Conservation (phyloP, 2,113 vertebrate species). For the Chaetura pelagica region DNA sequence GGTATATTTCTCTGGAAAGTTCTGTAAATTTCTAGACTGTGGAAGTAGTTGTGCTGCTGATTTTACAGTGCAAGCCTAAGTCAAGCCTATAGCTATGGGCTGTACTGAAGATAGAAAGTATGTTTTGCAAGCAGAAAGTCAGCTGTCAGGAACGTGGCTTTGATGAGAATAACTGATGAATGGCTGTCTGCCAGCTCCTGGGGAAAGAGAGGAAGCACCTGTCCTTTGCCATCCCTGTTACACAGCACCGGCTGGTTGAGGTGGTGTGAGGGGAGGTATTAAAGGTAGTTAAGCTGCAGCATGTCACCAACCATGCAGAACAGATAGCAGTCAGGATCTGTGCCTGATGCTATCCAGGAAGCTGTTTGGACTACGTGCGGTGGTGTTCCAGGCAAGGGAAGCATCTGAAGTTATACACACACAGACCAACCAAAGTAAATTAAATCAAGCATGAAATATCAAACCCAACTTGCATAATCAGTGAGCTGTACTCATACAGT, state of each 20-base stretch:
- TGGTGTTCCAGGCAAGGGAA: background rate
- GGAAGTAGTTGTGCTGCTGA: background rate
- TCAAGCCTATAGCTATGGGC: background rate
- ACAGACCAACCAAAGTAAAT: background rate
- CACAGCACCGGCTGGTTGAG: accelerated
- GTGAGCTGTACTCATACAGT: no score
- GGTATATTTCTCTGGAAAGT: background rate
- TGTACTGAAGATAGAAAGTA: background rate
- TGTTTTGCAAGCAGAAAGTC: background rate
- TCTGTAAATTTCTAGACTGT: background rate
- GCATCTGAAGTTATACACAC: background rate
- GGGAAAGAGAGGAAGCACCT: background rate
- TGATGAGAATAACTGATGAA: background rate
- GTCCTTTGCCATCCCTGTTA: background rate
- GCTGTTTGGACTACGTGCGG: accelerated
- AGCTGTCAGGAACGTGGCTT: background rate
- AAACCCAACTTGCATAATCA: background rate
- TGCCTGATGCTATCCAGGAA: background rate
- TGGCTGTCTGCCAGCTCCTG: background rate
- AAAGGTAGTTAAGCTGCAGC: accelerated
- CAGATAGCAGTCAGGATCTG: background rate
- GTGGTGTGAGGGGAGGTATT: background rate
- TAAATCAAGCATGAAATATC: background rate
- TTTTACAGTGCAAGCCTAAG: background rate
- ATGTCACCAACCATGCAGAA: accelerated